phyloP scores from a whole-genome alignment of 1,140 invertebrate species.

The Drosophila nebulosa region DNA sequence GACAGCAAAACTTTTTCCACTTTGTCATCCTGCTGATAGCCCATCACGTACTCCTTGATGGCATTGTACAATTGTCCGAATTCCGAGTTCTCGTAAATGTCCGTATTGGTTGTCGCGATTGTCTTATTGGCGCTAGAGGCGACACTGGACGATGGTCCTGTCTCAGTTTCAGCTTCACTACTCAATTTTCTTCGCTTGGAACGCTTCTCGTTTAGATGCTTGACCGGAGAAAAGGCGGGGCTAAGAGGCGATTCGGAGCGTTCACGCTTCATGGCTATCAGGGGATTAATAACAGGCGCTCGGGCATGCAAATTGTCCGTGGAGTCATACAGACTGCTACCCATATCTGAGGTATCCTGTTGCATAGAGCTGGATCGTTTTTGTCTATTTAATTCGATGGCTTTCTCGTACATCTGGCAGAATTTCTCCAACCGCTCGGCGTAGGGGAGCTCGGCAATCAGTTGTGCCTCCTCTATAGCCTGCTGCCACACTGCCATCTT shows the following conservation, averaged over 20 bases:
- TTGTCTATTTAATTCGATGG: slow-evolving; percentile 41
- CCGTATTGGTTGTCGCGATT: background rate
- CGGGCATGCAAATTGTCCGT: slow-evolving; percentile 46
- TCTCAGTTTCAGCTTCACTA: slow-evolving; percentile 26
- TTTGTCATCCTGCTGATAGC: slow-evolving; percentile 47
- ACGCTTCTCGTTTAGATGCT: slow-evolving; percentile 41
- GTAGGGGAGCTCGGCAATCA: slow-evolving; percentile 47
- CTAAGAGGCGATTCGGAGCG: slow-evolving; percentile 64
- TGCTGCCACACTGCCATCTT: slow-evolving; percentile 54
- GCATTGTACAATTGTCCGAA: slow-evolving; percentile 47
- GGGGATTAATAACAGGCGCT: slow-evolving; percentile 1
- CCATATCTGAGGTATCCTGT: slow-evolving; percentile 58
- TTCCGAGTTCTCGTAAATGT: slow-evolving; percentile 44
- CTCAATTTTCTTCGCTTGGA: slow-evolving; percentile 57
- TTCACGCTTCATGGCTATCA: slow-evolving; percentile 47
- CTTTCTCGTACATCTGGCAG: slow-evolving; percentile 60
- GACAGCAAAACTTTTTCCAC: slow-evolving; percentile 49
- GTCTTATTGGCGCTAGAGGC: background rate
- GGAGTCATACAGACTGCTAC: slow-evolving; percentile 67
- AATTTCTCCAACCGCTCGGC: slow-evolving; percentile 72
- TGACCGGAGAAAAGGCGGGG: slow-evolving; percentile 67
- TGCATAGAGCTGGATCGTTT: slow-evolving; percentile 39
- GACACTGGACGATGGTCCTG: slow-evolving; percentile 3
- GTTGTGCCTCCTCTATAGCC: slow-evolving; percentile 65
- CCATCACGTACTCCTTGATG: slow-evolving; percentile 58